These are phyloP conservation scores for Poeciliopsis occidentalis DNA, from an alignment of 2,113 vertebrate genomes.

Conservation along the genomic window DNA sequence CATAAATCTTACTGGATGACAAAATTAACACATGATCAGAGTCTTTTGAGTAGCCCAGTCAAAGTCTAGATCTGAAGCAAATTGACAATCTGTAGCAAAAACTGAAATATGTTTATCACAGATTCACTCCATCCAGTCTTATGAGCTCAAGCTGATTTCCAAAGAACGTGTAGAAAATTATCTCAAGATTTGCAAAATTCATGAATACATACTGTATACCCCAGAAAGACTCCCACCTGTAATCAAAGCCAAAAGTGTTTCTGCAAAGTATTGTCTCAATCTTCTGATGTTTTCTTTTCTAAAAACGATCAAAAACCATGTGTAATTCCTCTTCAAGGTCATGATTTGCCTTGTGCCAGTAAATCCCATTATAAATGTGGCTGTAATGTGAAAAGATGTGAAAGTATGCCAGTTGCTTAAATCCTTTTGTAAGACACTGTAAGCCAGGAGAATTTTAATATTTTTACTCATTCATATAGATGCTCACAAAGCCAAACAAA, in stretches of 20 bases:
- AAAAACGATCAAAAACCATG: not conserved
- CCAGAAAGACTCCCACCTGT: not conserved
- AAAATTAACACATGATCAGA: not conserved
- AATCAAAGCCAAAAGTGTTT: not conserved
- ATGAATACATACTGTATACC: not conserved
- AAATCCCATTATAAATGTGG: not conserved
- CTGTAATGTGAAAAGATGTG: not conserved
- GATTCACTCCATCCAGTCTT: no score
- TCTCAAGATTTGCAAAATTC: no score
- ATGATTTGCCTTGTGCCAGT: not conserved
- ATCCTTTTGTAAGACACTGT: not conserved
- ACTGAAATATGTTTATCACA: not conserved
- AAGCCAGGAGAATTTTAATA: not conserved
- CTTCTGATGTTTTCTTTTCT: not conserved
- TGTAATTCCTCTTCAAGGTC: not conserved
- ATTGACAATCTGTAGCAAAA: not conserved
- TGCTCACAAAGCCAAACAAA: conserved; percentile 21
- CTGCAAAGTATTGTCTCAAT: not conserved
- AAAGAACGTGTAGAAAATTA: no score
- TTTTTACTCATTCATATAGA: conserved; percentile 13
- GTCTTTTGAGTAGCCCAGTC: not conserved
- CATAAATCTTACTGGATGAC: not conserved
- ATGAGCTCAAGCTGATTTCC: no score
- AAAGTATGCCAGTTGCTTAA: not conserved
- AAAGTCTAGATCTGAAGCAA: not conserved